Conservation (phyloP, 2,113 vertebrate species). For the Sinocyclocheilus grahami region DNA sequence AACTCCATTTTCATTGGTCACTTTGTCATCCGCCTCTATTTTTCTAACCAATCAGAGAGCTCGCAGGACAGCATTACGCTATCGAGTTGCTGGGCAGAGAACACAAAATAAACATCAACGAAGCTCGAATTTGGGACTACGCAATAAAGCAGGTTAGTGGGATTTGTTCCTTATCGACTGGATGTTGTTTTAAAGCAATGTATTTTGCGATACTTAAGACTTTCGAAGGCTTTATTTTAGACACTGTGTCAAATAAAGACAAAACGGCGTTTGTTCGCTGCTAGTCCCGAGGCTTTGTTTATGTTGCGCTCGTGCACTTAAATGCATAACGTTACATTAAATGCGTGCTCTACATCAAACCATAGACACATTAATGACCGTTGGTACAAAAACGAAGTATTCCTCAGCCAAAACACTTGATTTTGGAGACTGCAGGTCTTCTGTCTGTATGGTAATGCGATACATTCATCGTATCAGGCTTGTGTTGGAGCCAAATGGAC, state of each 20-base stretch:
- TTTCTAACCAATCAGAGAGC: conserved; percentile 66
- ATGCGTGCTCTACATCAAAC: neutral
- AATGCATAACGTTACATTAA: neutral
- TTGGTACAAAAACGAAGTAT: neutral
- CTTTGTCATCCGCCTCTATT: neutral
- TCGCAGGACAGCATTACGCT: conserved; percentile 43
- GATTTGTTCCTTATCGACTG: conserved; percentile 23
- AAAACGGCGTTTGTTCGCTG: neutral
- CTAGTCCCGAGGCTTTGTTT: conserved; percentile 23
- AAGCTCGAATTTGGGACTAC: conserved; percentile 55
- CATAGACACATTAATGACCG: neutral
- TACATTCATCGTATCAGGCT: neutral
- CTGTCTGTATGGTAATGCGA: neutral
- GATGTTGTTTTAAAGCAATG: neutral
- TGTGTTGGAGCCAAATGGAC: conserved; percentile 27
- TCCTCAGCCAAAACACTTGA: neutral
- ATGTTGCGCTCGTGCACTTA: neutral
- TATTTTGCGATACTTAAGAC: neutral
- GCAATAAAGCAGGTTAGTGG: conserved; percentile 52
- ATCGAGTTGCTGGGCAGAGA: conserved; percentile 85
- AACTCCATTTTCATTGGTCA: conserved; percentile 67
- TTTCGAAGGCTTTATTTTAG: neutral
- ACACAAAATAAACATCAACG: conserved; percentile 74
- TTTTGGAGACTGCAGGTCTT: neutral
- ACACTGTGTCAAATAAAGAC: neutral